Base-by-base conservation (phyloP, 2,797 vertebrate species). In the Xenopus petersii region DNA sequence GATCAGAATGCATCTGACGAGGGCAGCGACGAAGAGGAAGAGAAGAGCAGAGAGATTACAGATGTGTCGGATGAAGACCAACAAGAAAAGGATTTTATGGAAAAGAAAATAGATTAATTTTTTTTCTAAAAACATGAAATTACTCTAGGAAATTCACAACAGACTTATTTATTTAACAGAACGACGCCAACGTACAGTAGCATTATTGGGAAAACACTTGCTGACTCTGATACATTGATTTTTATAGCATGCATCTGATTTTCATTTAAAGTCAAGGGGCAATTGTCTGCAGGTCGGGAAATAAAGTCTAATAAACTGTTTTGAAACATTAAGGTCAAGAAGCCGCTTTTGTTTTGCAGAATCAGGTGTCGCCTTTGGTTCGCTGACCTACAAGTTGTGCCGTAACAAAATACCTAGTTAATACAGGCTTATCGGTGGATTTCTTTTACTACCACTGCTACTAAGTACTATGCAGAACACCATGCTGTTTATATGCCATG, bases 61-160 rank as follows among this genome's bases (percentile, higher is more conserved):
- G 85, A 82, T 71, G 84, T 91, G 58, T 86, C 85, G 65, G 81
- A 74, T 12, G 81, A 83, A 33, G 80, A 85, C 13, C 83, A 83
- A 21, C 86, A 86, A 60, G 92, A 94, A 84, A 98, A 99, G 81
- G 89, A 88, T 81, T 81, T 87, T 0, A 73, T 86, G 15, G 93
- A 95, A 83, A 98, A 99, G 90, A 99, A 99, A 87, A 93, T 85
- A 12, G 95, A 99, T 91, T 98, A 94, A 95, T 69, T 21, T 64
- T 69, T 21, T 64, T 80, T 2, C 33, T 68, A 67, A 65, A 63
- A 10, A 15, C 46, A 64, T 74, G 79, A 12, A 42, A 79, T 74
- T 81, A 82, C 72, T 71, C 64, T 85, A 83, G 81, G 66, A 80
- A 42, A 83, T 86, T 84, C 82, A 80, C 74, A 81, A 86, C 80